phyloP scores from a whole-genome alignment of 2,113 vertebrate genomes.

The Poecilia latipinna region DNA sequence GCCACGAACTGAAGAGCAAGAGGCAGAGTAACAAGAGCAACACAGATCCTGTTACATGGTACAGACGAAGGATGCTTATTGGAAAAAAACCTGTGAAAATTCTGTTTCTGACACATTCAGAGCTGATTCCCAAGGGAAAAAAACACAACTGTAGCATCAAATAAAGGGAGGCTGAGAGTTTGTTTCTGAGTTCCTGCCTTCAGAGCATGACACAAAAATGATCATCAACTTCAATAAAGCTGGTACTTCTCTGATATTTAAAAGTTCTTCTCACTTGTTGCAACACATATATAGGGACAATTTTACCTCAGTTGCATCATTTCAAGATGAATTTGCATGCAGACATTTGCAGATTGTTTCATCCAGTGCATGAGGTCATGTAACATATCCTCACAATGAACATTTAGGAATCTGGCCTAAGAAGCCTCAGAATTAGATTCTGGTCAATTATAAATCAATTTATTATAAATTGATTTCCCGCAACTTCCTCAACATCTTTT shows the following conservation, averaged over 20 bases:
- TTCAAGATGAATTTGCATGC: too few species aligned
- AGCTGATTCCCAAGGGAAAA: background rate
- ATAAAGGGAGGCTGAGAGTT: background rate
- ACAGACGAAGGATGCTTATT: background rate
- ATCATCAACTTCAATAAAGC: background rate
- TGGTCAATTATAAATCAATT: too few species aligned
- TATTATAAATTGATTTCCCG: too few species aligned
- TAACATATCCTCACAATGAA: too few species aligned
- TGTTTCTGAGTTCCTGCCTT: background rate
- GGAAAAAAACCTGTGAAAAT: background rate
- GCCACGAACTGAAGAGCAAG: background rate
- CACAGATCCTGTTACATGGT: background rate
- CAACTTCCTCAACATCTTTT: too few species aligned
- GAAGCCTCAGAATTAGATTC: too few species aligned
- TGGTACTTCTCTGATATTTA: background rate
- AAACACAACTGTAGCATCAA: background rate
- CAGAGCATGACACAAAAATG: background rate
- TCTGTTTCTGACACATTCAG: background rate
- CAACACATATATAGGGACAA: too few species aligned
- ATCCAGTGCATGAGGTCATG: too few species aligned
- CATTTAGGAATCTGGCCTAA: too few species aligned
- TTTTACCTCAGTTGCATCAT: too few species aligned
- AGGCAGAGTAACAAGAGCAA: slow-evolving; percentile 35
- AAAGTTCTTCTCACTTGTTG: too few species aligned
- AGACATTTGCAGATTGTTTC: too few species aligned